Conservation (phyloP, 2,113 vertebrate species). For the Centropus bengalensis region DNA sequence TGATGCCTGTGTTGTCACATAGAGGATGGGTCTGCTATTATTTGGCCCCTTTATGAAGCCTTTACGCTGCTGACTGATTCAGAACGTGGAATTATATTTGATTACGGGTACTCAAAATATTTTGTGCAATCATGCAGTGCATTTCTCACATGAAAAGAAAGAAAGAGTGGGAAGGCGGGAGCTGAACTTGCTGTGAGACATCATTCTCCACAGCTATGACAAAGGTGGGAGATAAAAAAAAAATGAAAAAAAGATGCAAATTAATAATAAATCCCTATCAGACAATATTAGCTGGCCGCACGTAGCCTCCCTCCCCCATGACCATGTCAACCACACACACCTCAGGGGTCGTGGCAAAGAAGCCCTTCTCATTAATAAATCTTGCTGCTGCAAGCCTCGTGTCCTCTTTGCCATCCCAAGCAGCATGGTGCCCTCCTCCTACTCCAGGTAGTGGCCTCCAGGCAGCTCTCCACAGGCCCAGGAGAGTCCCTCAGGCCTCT, state of each 20-base stretch:
- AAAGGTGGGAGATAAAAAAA: slow-evolving; percentile 31
- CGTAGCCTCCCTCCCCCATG: neutral
- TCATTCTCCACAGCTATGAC: slow-evolving; percentile 38
- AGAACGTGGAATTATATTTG: slow-evolving; percentile 25
- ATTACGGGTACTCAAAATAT: slow-evolving; percentile 64
- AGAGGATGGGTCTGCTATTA: slow-evolving; percentile 55
- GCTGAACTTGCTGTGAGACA: slow-evolving; percentile 24
- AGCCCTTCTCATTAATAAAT: neutral
- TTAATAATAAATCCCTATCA: slow-evolving; percentile 14
- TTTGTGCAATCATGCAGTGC: slow-evolving; percentile 38
- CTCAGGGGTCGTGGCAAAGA: neutral
- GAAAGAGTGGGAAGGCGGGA: neutral
- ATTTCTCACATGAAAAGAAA: neutral
- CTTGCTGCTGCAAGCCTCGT: neutral
- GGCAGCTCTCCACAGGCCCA: neutral
- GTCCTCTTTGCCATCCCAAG: neutral
- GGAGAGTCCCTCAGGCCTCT: neutral
- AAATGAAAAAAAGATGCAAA: slow-evolving; percentile 21
- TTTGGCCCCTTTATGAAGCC: slow-evolving; percentile 38
- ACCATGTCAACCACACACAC: neutral
- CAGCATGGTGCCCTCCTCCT: neutral
- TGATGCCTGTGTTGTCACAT: slow-evolving; percentile 59
- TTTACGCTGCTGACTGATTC: slow-evolving; percentile 30
- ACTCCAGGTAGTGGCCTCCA: fast-evolving
- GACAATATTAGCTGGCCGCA: neutral